Conservation (phyloP, 2,888 invertebrate species). For the Pristionchus entomophagus region DNA sequence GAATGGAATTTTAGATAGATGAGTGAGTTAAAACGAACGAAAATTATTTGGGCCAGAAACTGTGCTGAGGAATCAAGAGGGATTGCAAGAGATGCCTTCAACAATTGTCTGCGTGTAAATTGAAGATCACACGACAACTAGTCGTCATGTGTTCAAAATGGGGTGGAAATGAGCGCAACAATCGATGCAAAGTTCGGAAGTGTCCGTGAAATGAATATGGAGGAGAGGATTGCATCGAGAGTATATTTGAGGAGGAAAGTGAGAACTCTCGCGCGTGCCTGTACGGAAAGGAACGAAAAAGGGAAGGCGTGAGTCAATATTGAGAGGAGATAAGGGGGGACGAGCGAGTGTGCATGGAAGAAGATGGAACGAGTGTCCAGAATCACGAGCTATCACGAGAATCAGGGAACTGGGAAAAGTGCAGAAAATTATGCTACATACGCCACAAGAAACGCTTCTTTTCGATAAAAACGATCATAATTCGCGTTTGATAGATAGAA, state of each 20-base stretch:
- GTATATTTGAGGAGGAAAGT: slow-evolving; percentile 41
- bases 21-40: too few species aligned
- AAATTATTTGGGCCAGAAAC: too few species aligned
- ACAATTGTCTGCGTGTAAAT: too few species aligned
- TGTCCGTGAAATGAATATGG: neutral
- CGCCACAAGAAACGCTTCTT: too few species aligned
- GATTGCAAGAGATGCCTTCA: neutral
- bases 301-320: slow-evolving; percentile 43
- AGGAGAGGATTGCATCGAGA: neutral
- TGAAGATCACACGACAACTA: too few species aligned
- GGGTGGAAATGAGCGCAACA: neutral
- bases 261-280: slow-evolving; percentile 23
- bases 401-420: neutral
- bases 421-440: neutral
- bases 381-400: neutral
- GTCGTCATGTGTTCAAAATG: neutral
- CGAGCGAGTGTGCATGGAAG: slow-evolving; percentile 5
- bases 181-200: neutral
- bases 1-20: neutral
- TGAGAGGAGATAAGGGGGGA: slow-evolving; percentile 21
- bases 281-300: slow-evolving; percentile 42
- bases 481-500: too few species aligned
- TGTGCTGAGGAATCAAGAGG: neutral
- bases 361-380: slow-evolving; percentile 10
- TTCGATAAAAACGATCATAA: too few species aligned